Evolutionary conservation across 1,140 invertebrate species (phyloP).

Genomic region (Eciton burchellii): DNA sequence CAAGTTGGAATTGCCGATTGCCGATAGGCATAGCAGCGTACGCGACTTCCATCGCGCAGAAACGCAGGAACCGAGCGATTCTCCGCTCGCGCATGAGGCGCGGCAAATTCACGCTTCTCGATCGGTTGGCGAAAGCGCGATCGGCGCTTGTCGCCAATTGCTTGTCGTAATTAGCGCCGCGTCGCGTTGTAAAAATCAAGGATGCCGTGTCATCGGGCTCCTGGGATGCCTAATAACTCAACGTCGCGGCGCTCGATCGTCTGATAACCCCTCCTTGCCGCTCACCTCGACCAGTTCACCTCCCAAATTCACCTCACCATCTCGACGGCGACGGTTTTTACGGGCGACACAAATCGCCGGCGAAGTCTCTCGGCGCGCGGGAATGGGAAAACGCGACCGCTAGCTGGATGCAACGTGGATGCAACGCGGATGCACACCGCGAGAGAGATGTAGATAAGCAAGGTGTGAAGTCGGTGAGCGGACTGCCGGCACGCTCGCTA

Average conservation of each 20-base stretch:
- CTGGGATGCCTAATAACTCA: not conserved
- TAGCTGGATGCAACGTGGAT: no score
- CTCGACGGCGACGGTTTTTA: not conserved
- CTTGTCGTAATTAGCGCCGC: not conserved
- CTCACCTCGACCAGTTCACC: not conserved
- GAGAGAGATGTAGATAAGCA: conserved; percentile 78
- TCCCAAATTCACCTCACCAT: not conserved
- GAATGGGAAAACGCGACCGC: no score
- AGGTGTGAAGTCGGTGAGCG: conserved; percentile 73
- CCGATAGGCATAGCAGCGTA: not conserved
- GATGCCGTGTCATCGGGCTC: not conserved
- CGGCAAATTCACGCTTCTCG: conserved; percentile 38
- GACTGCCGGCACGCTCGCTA: conserved; percentile 41
- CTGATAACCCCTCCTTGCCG: no score
- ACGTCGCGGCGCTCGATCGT: conserved; percentile 6
- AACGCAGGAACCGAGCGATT: conserved; percentile 35
- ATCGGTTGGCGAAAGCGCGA: not conserved
- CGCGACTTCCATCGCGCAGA: conserved; percentile 8
- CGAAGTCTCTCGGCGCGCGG: not conserved
- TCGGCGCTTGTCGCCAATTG: conserved; percentile 4
- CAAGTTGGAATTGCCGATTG: conserved; percentile 47
- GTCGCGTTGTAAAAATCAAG: not conserved
- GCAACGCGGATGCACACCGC: conserved; percentile 30
- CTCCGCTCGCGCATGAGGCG: conserved; percentile 34
- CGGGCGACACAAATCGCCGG: not conserved